phyloP scores from a whole-genome alignment of 2,797 vertebrate species.

The Diceros bicornis region DNA sequence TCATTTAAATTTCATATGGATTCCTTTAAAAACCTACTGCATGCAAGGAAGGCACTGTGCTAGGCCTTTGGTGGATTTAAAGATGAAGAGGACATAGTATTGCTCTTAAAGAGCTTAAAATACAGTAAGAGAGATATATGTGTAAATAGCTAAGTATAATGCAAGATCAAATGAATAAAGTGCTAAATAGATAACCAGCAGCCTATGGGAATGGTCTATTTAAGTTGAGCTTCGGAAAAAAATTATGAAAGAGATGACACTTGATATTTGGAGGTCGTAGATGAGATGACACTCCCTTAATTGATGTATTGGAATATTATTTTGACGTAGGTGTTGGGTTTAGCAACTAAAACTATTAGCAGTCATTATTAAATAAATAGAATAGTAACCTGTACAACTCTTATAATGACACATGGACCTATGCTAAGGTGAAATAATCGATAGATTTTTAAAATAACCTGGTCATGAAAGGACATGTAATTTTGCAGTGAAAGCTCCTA shows the following conservation, averaged over 20 bases:
- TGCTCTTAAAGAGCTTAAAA: slow-evolving; percentile 15
- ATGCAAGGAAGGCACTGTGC: background rate
- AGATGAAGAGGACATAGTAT: background rate
- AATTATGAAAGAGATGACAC: background rate
- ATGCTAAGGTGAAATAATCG: background rate
- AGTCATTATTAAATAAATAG: background rate
- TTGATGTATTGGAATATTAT: background rate
- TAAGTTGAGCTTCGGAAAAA: background rate
- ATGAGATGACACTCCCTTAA: background rate
- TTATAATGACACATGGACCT: background rate
- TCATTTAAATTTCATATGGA: background rate
- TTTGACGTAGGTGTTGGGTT: background rate
- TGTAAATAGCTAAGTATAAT: background rate
- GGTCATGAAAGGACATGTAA: background rate
- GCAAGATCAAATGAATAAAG: slow-evolving; percentile 12
- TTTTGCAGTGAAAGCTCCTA: background rate
- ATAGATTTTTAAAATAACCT: background rate
- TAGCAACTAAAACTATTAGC: background rate
- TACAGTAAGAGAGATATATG: background rate
- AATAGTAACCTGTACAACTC: background rate
- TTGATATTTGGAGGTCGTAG: background rate
- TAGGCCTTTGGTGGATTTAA: background rate
- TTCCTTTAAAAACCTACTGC: background rate
- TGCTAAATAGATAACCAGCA: background rate
- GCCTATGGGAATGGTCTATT: background rate